Conservation (phyloP, 2,888 invertebrate genomes). For the Caenorhabditis afra region DNA sequence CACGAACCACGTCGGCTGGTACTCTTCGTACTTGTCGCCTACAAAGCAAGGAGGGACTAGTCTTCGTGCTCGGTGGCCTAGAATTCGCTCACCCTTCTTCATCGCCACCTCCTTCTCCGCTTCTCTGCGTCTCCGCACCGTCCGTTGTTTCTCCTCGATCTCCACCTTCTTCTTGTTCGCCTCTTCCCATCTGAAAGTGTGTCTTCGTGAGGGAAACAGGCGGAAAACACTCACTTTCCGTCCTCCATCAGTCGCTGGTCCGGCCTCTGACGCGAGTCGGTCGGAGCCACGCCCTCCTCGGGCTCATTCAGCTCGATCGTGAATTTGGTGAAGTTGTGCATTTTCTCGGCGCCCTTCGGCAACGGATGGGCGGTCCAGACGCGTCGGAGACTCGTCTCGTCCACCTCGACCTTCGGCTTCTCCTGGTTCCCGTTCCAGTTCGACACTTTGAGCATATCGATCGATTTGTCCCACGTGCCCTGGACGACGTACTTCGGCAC, state of each 20-base stretch:
- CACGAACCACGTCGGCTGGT: conserved; percentile 92
- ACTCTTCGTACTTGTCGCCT: conserved; percentile 85
- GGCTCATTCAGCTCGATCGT: conserved; percentile 97
- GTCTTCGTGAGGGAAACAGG: no score
- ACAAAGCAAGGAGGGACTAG: conserved; percentile 12
- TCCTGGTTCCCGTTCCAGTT: conserved; percentile 82
- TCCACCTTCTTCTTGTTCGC: conserved; percentile 86
- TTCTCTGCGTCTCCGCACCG: conserved; percentile 88
- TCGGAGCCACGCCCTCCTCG: conserved; percentile 93
- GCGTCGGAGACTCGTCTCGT: conserved; percentile 85
- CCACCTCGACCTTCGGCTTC: conserved; percentile 89
- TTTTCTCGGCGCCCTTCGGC: conserved; percentile 85
- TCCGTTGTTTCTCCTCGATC: conserved; percentile 96
- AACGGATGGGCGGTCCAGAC: conserved; percentile 91
- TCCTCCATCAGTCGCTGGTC: conserved; percentile 98
- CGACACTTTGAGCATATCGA: conserved; percentile 84
- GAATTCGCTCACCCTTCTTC: conserved; percentile 81
- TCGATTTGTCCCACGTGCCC: conserved; percentile 95
- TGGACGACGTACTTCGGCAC: conserved; percentile 85
- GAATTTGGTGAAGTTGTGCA: conserved; percentile 94
- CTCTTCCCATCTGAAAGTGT: conserved; percentile 87
- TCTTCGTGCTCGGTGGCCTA: neutral
- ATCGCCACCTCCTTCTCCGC: conserved; percentile 86
- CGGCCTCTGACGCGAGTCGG: conserved; percentile 92
- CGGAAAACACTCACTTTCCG: conserved; percentile 80